Evolutionary conservation across 1,140 invertebrate species (phyloP), one percentile per base, ranked within the genome.

Genomic region (Diorhabda carinulata): DNA sequence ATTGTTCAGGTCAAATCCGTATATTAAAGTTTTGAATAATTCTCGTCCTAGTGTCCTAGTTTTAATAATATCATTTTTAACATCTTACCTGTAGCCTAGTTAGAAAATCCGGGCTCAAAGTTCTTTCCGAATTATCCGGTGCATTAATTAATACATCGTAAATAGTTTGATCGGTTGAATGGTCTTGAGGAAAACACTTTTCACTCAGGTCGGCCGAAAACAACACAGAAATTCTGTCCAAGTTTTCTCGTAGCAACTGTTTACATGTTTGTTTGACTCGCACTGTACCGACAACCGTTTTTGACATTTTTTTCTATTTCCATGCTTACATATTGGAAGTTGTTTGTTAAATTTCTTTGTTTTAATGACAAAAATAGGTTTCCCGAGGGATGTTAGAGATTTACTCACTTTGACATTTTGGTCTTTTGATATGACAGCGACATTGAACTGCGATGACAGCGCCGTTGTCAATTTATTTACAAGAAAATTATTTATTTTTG

Each of bases 131-230:
- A 9, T 75, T 74, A 52, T 69, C 68, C 44, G 78, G 73, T n/a
- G 68, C 73, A 10, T 73, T 72, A 43, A 73, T 67, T 3, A 70
- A 64, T 52, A 81, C 78, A 63, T 81, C 78, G 6, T 72, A 61
- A 41, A 75, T 70, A 25, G 73, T 63, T 52, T 76, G 75, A 60
- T 78, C 74, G 61, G 25, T 57, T 67, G 56, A 64, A 58, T 72
- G 66, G 57, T 64, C 56, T 63, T 73, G 64, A 40, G 68, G 58
- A 57, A 56, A 40, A 66, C 65, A 64, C 61, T 75, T 73, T 74
- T 79, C 78, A 72, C 71, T 75, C 52, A 81, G 73, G 64, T 73
- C 71, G 4, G 79, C 79, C 66, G 79, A 76, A 75, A 79, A 81
- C 64, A 81, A 67, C 70, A 81, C 79, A 42, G 72, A 72, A 67